phyloP scores from a whole-genome alignment of 1,140 invertebrate species.

The Ceratosolen fusciceps region DNA sequence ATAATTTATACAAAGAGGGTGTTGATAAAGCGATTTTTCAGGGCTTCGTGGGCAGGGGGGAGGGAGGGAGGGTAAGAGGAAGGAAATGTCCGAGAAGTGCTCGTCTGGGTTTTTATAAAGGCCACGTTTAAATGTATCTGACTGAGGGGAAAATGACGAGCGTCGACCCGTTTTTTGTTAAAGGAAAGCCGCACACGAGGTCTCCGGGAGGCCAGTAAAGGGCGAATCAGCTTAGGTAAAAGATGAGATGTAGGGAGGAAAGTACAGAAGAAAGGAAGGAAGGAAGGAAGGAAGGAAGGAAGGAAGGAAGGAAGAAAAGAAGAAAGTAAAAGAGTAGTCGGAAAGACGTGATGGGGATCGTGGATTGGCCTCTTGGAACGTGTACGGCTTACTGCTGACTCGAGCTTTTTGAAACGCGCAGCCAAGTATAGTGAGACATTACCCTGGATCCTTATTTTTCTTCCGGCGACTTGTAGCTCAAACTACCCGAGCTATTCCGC shows the following conservation, averaged over 20 bases:
- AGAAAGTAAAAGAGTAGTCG: constrained; percentile 40
- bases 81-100: neutral
- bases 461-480: neutral
- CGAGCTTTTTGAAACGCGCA: constrained; percentile 52
- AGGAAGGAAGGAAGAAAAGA: constrained; percentile 30
- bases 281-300: constrained; percentile 27
- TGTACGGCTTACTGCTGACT: constrained; percentile 53
- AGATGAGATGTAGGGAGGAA: constrained; percentile 13
- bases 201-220: constrained; percentile 35
- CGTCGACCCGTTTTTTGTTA: neutral
- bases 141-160: neutral
- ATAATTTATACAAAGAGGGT: neutral
- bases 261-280: constrained; percentile 30
- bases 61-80: neutral
- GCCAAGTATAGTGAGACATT: constrained; percentile 29
- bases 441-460: constrained; percentile 18
- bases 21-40: neutral
- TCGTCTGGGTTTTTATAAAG: neutral
- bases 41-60: no score
- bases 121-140: neutral
- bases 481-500: neutral
- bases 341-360: constrained; percentile 41
- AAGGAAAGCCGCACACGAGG: constrained; percentile 15
- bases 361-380: constrained; percentile 25
- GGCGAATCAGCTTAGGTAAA: constrained; percentile 26